Percentiles rank a stretch among this genome's conserved stretches.
Conservation (phyloP, 2,797 vertebrate genomes). For the Anolis apletophallus region DNA sequence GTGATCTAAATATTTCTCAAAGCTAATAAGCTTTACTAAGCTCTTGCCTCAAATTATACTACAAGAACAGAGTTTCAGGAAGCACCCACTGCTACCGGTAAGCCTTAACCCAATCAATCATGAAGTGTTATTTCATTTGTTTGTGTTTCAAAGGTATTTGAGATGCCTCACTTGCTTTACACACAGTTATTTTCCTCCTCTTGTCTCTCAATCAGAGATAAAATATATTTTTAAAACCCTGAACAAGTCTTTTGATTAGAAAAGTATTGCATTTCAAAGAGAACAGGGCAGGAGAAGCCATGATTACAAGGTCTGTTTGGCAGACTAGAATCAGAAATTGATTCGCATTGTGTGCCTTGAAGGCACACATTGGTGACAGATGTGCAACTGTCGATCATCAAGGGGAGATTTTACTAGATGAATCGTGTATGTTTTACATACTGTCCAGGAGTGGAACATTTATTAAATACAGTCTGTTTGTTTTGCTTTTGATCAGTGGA, state of each 20-base stretch:
- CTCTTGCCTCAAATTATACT: constrained; percentile 7
- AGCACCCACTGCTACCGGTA: neutral
- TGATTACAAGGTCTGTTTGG: neutral
- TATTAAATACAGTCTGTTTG: neutral
- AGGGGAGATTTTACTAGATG: constrained; percentile 13
- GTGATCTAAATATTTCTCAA: neutral
- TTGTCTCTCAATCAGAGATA: constrained; percentile 29
- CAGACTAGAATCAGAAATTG: constrained; percentile 27
- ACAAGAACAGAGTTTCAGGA: neutral
- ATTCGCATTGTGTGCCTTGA: neutral
- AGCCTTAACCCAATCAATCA: constrained; percentile 34
- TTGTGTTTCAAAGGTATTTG: constrained; percentile 42
- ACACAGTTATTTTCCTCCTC: constrained; percentile 34
- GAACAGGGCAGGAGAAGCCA: constrained; percentile 16
- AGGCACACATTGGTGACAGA: constrained; percentile 21
- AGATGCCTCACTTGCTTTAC: constrained; percentile 35
- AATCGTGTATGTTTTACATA: neutral
- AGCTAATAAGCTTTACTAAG: neutral
- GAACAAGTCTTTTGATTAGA: constrained; percentile 30
- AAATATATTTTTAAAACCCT: neutral
- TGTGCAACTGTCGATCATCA: constrained; percentile 20
- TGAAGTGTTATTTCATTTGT: constrained; percentile 22
- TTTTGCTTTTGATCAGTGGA: neutral
- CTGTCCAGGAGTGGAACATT: neutral
- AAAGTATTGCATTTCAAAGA: constrained; percentile 46